These are phyloP conservation scores for Whitmania pigra DNA, from an alignment of 1,140 invertebrate genomes.

Conservation along the genomic window DNA sequence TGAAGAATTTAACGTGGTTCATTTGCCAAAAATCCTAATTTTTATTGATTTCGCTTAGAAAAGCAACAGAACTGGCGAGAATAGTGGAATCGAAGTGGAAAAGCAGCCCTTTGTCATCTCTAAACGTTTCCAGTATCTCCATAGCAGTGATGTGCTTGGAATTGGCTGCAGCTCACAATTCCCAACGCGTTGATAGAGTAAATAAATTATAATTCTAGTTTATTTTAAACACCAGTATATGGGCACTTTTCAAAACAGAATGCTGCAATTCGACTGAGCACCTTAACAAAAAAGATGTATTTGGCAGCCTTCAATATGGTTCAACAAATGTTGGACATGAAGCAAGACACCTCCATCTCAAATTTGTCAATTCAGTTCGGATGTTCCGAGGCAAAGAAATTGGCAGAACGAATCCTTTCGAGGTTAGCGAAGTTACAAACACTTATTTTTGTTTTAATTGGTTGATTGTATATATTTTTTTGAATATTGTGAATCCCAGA, in stretches of 20 bases:
- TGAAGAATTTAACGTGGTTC: no score
- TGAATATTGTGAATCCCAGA: background rate
- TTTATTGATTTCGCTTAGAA: conserved; percentile 2
- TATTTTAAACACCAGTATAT: no score
- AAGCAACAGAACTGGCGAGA: background rate
- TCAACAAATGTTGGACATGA: conserved; percentile 12
- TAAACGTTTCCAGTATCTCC: conserved; percentile 2
- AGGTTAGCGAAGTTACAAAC: background rate
- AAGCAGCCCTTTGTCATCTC: background rate
- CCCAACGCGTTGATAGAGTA: background rate
- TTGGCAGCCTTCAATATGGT: background rate
- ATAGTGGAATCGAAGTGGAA: background rate
- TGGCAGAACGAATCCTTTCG: background rate
- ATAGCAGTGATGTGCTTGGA: background rate
- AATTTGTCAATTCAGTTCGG: conserved; percentile 10
- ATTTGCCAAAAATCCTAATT: no score
- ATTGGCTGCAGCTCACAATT: background rate
- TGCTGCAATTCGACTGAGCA: background rate
- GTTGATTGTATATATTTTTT: background rate
- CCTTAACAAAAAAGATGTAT: background rate
- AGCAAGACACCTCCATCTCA: background rate
- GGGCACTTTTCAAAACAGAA: background rate
- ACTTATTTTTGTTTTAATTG: background rate
- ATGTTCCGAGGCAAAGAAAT: background rate
- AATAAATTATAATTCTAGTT: no score